A percentile compares a stretch with the other conserved stretches of the same genome.
These are phyloP conservation scores for Epinephelus awoara DNA, from an alignment of 2,797 vertebrate species.

Conservation along the genomic window DNA sequence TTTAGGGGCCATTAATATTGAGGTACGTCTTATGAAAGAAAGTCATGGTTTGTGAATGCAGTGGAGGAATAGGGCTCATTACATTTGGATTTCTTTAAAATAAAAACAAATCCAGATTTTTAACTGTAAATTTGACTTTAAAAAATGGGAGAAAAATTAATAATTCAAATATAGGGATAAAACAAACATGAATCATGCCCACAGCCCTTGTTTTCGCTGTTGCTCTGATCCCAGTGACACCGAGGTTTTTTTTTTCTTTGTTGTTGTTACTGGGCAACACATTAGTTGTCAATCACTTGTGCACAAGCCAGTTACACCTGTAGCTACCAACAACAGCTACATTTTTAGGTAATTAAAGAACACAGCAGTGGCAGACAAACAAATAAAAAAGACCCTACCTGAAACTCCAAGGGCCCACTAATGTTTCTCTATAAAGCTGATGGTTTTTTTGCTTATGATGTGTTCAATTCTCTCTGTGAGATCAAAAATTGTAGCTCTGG, in stretches of 20 bases:
- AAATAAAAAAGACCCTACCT: neutral
- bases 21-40: conserved; percentile 10
- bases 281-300: conserved; percentile 3
- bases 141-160: conserved; percentile 10
- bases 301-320: conserved; percentile 2
- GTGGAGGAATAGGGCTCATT: neutral
- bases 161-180: neutral
- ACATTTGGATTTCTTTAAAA: neutral
- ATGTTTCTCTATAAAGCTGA: neutral
- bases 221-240: neutral
- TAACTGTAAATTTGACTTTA: neutral
- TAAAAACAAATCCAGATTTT: neutral
- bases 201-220: neutral
- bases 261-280: conserved; percentile 18
- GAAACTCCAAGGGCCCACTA: neutral
- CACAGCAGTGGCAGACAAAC: conserved; percentile 17
- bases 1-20: conserved; percentile 43
- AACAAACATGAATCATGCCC: neutral
- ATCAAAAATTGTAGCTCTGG: conserved; percentile 12
- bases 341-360: conserved; percentile 37
- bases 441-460: conserved; percentile 11
- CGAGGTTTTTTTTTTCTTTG: neutral
- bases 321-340: conserved; percentile 4
- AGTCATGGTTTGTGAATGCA: neutral
- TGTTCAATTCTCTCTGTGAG: conserved; percentile 7